Percentiles rank a stretch among this genome's conserved stretches.
phyloP scores from a whole-genome alignment of 2,888 invertebrate genomes.

The Apocheima hispidaria region DNA sequence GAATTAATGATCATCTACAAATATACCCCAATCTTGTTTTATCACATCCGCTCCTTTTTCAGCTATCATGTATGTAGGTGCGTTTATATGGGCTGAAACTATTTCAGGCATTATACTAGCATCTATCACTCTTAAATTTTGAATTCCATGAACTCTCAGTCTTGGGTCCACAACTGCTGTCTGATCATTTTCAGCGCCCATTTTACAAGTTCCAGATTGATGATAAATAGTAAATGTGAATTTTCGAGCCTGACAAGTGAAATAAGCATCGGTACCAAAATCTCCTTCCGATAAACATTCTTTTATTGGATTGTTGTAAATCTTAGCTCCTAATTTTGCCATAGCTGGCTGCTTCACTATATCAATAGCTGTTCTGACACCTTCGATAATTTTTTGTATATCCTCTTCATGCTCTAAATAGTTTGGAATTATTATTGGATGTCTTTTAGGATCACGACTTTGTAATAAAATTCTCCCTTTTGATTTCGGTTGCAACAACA shows the following conservation, averaged over 20 bases:
- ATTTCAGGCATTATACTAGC: constrained; percentile 93
- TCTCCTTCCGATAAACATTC: constrained; percentile 51
- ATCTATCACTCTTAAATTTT: constrained; percentile 90
- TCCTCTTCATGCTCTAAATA: constrained; percentile 89
- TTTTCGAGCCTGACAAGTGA: constrained; percentile 72
- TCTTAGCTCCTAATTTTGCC: not conserved
- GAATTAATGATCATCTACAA: not conserved
- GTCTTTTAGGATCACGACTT: constrained; percentile 89
- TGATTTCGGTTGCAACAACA: constrained; percentile 87
- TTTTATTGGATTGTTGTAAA: not conserved
- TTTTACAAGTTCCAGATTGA: constrained; percentile 88
- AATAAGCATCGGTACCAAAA: constrained; percentile 88
- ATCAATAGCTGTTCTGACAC: constrained; percentile 81
- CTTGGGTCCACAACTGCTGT: constrained; percentile 88
- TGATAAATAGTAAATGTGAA: constrained; percentile 90
- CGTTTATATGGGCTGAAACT: constrained; percentile 91
- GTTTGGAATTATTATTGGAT: constrained; percentile 91
- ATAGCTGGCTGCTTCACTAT: constrained; percentile 5
- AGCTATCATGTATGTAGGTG: constrained; percentile 92
- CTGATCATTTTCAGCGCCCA: constrained; percentile 85
- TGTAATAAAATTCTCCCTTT: constrained; percentile 88
- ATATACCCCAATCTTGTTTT: constrained; percentile 71
- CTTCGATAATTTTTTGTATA: constrained; percentile 87
- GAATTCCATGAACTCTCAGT: constrained; percentile 81
- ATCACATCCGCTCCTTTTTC: constrained; percentile 91